phyloP scores from a whole-genome alignment of 64 coral and sea anemone species.

The Dendronephthya gigantea region DNA sequence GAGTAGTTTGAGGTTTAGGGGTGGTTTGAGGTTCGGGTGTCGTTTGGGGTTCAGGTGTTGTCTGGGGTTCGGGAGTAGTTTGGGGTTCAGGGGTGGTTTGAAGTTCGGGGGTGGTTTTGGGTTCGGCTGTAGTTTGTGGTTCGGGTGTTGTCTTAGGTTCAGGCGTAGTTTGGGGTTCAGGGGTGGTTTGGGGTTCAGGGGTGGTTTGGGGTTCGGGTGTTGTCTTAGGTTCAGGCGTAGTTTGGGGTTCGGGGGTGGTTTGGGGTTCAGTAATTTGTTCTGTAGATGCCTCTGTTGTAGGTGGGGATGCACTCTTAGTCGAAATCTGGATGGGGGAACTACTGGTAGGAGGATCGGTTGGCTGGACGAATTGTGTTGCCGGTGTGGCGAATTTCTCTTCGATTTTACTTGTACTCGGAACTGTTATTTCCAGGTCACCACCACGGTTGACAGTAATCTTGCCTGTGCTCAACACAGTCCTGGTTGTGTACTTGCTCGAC shows the following conservation, averaged over 20 bases:
- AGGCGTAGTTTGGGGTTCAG: background rate
- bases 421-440: background rate
- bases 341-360: background rate
- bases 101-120: background rate
- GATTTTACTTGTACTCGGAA: background rate
- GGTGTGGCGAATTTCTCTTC: background rate
- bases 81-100: no score
- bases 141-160: background rate
- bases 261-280: background rate
- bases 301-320: background rate
- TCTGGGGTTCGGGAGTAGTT: no score
- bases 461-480: background rate
- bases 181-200: background rate
- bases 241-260: no score
- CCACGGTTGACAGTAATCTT: background rate
- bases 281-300: background rate
- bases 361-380: background rate
- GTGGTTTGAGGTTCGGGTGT: background rate
- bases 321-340: background rate
- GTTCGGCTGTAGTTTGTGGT: background rate
- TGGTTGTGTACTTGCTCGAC: background rate
- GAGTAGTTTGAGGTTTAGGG: background rate
- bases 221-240: background rate
- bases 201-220: background rate
- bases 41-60: background rate